These are phyloP conservation scores for Agapornis roseicollis DNA, from an alignment of 2,113 vertebrate species.

Conservation along the genomic window DNA sequence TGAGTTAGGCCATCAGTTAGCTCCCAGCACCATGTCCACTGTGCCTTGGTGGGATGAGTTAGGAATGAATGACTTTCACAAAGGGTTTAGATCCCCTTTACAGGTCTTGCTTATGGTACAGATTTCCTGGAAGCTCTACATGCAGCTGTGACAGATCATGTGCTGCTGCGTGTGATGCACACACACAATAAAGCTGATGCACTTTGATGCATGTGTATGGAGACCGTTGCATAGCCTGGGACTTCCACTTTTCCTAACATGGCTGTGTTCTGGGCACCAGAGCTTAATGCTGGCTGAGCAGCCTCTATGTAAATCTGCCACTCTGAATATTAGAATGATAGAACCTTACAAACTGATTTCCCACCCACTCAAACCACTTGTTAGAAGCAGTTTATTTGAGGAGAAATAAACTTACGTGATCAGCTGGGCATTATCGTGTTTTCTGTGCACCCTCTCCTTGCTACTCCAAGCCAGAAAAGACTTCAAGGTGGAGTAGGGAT, in stretches of 20 bases:
- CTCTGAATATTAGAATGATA: not conserved
- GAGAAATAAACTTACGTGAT: constrained; percentile 83
- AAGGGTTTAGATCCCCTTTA: not conserved
- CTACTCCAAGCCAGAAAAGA: constrained; percentile 92
- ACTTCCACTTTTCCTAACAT: not conserved
- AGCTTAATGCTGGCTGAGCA: not conserved
- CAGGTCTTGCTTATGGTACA: not conserved
- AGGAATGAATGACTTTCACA: not conserved
- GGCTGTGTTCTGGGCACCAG: not conserved
- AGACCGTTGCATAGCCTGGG: not conserved
- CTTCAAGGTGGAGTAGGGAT: constrained; percentile 90
- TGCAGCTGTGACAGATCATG: not conserved
- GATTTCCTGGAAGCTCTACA: not conserved
- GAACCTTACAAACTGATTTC: not conserved
- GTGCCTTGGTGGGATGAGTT: not conserved
- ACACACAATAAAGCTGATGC: not conserved
- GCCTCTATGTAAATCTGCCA: not conserved
- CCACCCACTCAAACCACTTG: not conserved
- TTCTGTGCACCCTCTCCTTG: constrained; percentile 81
- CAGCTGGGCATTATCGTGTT: constrained; percentile 95
- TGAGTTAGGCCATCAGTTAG: not conserved
- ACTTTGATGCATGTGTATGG: not conserved
- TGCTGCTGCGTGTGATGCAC: not conserved
- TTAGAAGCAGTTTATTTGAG: not conserved
- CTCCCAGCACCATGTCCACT: not conserved